Evolutionary conservation across 2,113 vertebrate genomes (phyloP).

Genomic region (Genyomyrus donnyi): DNA sequence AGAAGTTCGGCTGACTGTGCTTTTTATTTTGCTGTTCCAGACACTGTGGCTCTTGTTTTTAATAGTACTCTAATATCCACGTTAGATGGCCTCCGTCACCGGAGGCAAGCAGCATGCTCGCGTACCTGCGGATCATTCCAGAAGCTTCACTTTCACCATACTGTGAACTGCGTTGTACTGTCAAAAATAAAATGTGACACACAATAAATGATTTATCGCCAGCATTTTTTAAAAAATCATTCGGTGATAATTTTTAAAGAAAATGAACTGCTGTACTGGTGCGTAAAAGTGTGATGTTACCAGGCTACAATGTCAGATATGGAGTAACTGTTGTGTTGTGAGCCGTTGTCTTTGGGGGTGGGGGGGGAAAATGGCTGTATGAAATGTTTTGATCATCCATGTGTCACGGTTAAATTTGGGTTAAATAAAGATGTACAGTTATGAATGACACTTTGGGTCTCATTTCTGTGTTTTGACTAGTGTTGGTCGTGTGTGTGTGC

Average conservation of each 20-base stretch:
- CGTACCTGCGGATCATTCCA: background rate
- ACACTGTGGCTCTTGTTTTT: background rate
- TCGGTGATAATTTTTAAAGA: constrained; percentile 13
- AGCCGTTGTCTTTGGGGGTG: constrained; percentile 36
- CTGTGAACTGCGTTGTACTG: background rate
- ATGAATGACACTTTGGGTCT: constrained; percentile 30
- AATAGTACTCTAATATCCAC: background rate
- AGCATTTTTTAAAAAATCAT: constrained; percentile 20
- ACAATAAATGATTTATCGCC: constrained; percentile 18
- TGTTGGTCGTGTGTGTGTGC: background rate
- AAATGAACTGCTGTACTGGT: constrained; percentile 24
- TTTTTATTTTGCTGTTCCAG: background rate
- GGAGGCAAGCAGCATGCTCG: constrained; percentile 1
- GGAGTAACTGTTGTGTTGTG: constrained; percentile 33
- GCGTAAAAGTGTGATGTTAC: constrained; percentile 21
- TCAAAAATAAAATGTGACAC: background rate
- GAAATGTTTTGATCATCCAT: constrained; percentile 33
- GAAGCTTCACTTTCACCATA: constrained; percentile 13
- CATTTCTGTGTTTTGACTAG: constrained; percentile 13
- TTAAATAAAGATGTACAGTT: constrained; percentile 48
- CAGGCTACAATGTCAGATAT: constrained; percentile 28
- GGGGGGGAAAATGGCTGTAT: constrained; percentile 35
- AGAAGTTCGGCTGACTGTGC: background rate
- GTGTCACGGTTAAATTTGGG: constrained; percentile 41
- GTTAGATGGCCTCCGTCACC: background rate